These are phyloP conservation scores for Leucopsar rothschildi DNA, from an alignment of 2,113 vertebrate genomes.

Conservation along the genomic window DNA sequence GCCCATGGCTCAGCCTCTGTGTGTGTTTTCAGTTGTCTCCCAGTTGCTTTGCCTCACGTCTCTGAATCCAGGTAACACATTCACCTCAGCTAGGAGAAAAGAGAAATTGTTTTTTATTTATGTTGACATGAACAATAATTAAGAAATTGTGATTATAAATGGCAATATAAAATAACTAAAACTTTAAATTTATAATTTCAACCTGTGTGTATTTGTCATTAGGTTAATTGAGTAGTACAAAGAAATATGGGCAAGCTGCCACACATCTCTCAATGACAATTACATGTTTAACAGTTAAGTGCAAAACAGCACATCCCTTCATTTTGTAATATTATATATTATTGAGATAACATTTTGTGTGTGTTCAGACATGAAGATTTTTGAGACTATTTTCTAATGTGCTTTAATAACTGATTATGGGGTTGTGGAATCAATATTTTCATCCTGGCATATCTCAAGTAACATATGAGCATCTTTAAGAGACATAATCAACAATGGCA, in stretches of 20 bases:
- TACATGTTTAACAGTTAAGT: background rate
- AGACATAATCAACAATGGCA: background rate
- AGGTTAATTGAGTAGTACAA: background rate
- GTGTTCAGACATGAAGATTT: background rate
- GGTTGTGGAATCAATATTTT: background rate
- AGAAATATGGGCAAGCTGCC: background rate
- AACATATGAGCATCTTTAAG: background rate
- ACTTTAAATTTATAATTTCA: background rate
- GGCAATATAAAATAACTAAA: background rate
- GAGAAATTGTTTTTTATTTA: background rate
- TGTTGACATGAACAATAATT: background rate
- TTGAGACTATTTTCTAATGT: background rate
- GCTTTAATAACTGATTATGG: background rate
- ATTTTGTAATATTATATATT: background rate
- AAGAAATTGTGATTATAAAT: background rate
- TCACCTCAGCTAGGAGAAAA: background rate
- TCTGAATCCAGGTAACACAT: fast-evolving
- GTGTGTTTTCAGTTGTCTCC: background rate
- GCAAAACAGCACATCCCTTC: background rate
- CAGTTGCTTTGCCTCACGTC: background rate
- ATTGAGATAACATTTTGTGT: background rate
- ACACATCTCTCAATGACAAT: background rate
- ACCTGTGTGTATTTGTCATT: background rate
- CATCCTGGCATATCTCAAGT: fast-evolving
- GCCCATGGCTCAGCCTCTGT: background rate